Evolutionary conservation across 2,797 vertebrate genomes (phyloP), one percentile per base, ranked within the genome.

Genomic region (Semaprochilodus insignis): DNA sequence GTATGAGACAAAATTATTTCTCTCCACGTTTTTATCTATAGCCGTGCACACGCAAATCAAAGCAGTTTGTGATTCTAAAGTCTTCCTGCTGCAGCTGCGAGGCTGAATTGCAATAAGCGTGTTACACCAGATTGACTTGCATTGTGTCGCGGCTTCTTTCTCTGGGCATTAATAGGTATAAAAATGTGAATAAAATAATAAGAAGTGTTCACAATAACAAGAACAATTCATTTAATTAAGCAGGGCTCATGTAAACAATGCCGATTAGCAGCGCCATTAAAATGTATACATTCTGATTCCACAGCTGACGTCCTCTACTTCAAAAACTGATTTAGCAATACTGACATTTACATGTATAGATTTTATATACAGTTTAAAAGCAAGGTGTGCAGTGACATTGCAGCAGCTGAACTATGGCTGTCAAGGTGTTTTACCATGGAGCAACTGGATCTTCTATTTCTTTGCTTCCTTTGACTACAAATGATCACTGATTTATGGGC

Each of bases 161-260:
- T 48, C 66, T 79, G 34, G 73, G 67, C 48, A 79, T 81, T n/a
- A 17, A 69, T 34, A 60, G 75, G 21, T 48, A 14, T 55, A 54
- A 25, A 81, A 77, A 81, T 40, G 17, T 44, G 67, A 48, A 40
- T 31, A 31, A 31, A 31, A 31, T 31, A 31, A 31, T 31, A 31
- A 31, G 3, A 52, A 14, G 27, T 44, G 65, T 75, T 73, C 75
- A 73, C 82, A 72, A 25, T 79, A n/a, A n/a, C 75, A 82, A 76
- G 34, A 19, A 82, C 82, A 78, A 69, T 63, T 69, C 23, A 51
- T 78, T 77, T 71, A 82, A 72, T 77, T 36, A 67, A 77, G 52
- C n/a, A 16, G 1, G 48, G 77, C 78, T 67, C 19, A 65, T 48
- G 63, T 51, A 66, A 73, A 85, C 74, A 75, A n/a, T 62, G 74